Evolutionary conservation across 2,888 invertebrate species (phyloP), one percentile per base, ranked within the genome.

Genomic region (Mongoloraphidia duomilia): DNA sequence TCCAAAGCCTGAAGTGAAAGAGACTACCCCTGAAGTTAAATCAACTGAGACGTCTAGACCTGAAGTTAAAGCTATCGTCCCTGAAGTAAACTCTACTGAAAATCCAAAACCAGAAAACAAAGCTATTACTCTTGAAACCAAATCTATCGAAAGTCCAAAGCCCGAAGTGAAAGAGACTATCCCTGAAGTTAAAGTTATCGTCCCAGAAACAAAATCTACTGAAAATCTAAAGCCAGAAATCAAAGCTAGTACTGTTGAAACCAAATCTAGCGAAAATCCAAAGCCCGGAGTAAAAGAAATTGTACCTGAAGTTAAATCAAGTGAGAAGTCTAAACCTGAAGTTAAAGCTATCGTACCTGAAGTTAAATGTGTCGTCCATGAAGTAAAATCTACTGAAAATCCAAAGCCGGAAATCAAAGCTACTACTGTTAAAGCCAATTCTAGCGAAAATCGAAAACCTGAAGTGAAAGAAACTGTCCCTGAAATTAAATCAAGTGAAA

Each of bases 341-440:
- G 42, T 47, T 38, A 34, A 50, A 49, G 12, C 41, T 40, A 47
- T 47, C 43, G 33, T 46, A 33, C 34, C 17, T 40, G 34, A 44
- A 35, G 46, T 43, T 5, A 26, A 26, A 26, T 26, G 5, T 26
- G 6, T 6, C 6, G 26, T n/a, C n/a, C 49, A 47, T 6, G 26
- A 26, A 26, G 26, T 6, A 1, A 26, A 26, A 26, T 26, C 26
- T 26, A 26, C 5, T 36, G 51, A 52, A 53, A n/a, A 43, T 44
- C 44, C 50, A 52, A 51, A 57, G 53, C 44, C 47, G 49, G 41
- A 57, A 53, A 48, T 49, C 49, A 42, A 48, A 43, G 46, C 53
- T 54, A 41, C 45, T 46, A 50, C 14, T 14, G 2, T 11, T 26
- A 39, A 49, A 52, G 14, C 10, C 37, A 40, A 51, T 48, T 40